Conservation (phyloP, 2,888 invertebrate species). For the Lasioglossum calceatum region DNA sequence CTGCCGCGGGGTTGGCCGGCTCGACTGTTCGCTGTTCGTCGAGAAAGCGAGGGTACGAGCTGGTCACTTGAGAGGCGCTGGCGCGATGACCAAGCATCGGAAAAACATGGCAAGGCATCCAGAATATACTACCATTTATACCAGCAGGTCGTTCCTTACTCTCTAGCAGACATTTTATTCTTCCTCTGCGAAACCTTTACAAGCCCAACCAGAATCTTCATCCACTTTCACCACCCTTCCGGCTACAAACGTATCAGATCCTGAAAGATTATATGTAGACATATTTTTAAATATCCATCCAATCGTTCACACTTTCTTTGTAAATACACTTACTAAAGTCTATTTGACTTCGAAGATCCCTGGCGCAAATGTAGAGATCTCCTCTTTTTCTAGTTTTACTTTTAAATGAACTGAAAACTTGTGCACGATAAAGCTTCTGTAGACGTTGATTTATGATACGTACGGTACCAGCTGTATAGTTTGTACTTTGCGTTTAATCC, state of each 20-base stretch:
- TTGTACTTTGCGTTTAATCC: too few species aligned
- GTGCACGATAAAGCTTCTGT: too few species aligned
- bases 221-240: background rate
- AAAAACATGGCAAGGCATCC: constrained; percentile 15
- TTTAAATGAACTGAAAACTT: too few species aligned
- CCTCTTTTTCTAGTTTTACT: too few species aligned
- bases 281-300: background rate
- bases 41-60: constrained; percentile 56
- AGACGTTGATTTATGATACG: too few species aligned
- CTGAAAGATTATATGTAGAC: background rate
- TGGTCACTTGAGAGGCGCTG: constrained; percentile 71
- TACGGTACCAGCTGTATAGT: too few species aligned
- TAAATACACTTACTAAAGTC: background rate
- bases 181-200: background rate
- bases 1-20: constrained; percentile 77
- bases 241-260: background rate
- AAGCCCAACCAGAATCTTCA: background rate
- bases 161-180: background rate
- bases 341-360: background rate
- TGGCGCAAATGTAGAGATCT: too few species aligned
- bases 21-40: constrained; percentile 69
- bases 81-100: constrained; percentile 71
- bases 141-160: background rate
- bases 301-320: background rate
- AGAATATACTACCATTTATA: background rate